Evolutionary conservation across 92 coral and sea anemone genomes (phyloP).

Genomic region (Ricordea florida): DNA sequence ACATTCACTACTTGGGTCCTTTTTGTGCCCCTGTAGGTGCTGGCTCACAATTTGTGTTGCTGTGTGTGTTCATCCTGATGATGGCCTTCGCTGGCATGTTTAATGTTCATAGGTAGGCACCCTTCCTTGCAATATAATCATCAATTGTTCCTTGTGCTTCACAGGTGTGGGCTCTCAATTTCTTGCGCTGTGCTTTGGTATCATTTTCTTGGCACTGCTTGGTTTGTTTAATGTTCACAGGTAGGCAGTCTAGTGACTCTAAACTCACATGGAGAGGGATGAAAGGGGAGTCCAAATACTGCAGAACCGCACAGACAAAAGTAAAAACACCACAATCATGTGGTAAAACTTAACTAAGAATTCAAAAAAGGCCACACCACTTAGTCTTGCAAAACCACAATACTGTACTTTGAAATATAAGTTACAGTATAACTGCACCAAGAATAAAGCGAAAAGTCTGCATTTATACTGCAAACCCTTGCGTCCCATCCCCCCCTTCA

Average conservation of each 20-base stretch:
- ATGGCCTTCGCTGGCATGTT: conserved; percentile 94
- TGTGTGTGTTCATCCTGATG: conserved; percentile 81
- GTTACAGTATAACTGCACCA: too few species aligned
- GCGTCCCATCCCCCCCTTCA: too few species aligned
- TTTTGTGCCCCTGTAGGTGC: conserved; percentile 23
- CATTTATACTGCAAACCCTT: too few species aligned
- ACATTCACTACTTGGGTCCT: background rate
- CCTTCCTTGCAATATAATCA: background rate
- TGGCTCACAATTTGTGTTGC: conserved; percentile 89
- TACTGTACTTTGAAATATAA: background rate
- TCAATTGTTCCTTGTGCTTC: background rate
- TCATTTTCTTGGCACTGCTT: conserved; percentile 86
- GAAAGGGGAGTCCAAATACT: too few species aligned
- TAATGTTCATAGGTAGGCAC: conserved; percentile 91
- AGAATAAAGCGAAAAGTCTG: too few species aligned
- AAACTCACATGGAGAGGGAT: too few species aligned
- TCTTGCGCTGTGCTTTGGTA: conserved; percentile 93
- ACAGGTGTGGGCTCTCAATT: conserved; percentile 97
- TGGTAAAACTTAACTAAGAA: too few species aligned
- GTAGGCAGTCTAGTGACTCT: conserved; percentile 15
- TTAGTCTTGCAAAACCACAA: too few species aligned
- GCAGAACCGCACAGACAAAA: too few species aligned
- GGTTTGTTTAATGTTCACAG: conserved; percentile 99
- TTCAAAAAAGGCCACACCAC: too few species aligned
- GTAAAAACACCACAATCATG: too few species aligned